These are phyloP conservation scores for Nephrotoma flavescens DNA, from an alignment of 2,888 invertebrate genomes.

Conservation along the genomic window DNA sequence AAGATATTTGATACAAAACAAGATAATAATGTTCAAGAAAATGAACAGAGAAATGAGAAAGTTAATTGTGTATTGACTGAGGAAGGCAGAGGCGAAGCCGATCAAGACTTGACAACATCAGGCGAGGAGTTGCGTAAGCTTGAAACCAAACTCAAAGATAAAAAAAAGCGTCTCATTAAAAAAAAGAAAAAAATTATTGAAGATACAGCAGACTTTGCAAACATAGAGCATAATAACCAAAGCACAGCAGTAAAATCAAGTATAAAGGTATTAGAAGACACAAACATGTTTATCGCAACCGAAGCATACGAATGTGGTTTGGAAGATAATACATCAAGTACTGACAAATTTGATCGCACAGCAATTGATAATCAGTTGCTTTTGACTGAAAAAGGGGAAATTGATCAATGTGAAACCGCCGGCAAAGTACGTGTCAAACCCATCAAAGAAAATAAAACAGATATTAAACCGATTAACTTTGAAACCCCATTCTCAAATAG, in stretches of 20 bases:
- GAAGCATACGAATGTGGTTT: background rate
- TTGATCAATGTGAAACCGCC: background rate
- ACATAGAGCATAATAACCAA: background rate
- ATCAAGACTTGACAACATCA: background rate
- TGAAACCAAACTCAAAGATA: background rate
- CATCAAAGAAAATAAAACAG: background rate
- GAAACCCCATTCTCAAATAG: background rate
- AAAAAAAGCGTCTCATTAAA: background rate
- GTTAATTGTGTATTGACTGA: background rate
- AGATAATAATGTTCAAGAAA: background rate
- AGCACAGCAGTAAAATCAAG: background rate
- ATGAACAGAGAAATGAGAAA: background rate
- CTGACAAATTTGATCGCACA: background rate
- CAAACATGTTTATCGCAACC: background rate
- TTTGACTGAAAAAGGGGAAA: background rate
- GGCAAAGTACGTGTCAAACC: background rate
- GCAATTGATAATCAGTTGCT: background rate
- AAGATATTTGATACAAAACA: background rate
- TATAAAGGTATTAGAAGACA: background rate
- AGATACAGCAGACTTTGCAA: background rate
- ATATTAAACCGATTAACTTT: background rate
- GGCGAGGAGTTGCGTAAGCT: background rate
- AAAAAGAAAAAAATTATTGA: background rate
- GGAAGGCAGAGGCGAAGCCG: background rate
- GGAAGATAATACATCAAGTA: background rate